Percentiles rank a stretch among this genome's conserved stretches.
Evolutionary conservation across 2,113 vertebrate species (phyloP).

Genomic region (Caranx ignobilis): DNA sequence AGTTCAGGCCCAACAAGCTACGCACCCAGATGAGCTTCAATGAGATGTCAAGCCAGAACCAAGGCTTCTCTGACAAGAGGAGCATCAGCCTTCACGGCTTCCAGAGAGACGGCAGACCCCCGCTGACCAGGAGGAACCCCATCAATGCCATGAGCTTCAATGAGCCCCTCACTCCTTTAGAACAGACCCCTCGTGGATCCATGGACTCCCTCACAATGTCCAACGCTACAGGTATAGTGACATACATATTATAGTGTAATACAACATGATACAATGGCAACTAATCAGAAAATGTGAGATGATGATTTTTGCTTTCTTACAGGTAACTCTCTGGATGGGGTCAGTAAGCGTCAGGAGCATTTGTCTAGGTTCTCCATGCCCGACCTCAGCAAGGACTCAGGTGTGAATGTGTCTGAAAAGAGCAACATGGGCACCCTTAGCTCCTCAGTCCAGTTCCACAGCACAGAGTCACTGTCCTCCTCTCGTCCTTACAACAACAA

Average conservation of each 20-base stretch:
- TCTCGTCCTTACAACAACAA: slow-evolving; percentile 93
- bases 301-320: slow-evolving; percentile 27
- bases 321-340: slow-evolving; percentile 94
- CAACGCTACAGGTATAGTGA: slow-evolving; percentile 89
- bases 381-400: slow-evolving; percentile 98
- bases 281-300: slow-evolving; percentile 19
- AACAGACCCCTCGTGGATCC: slow-evolving; percentile 94
- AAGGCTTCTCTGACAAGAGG: slow-evolving; percentile 90
- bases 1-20: slow-evolving; percentile 91
- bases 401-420: slow-evolving; percentile 97
- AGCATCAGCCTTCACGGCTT: slow-evolving; percentile 92
- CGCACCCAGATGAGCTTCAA: slow-evolving; percentile 95
- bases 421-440: slow-evolving; percentile 98
- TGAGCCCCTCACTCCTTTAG: slow-evolving; percentile 91
- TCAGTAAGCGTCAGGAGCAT: slow-evolving; percentile 94
- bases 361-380: slow-evolving; percentile 99
- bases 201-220: slow-evolving; percentile 96
- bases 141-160: slow-evolving; percentile 94
- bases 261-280: background rate
- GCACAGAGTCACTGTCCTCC: slow-evolving; percentile 94
- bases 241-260: background rate
- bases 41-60: slow-evolving; percentile 89
- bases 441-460: slow-evolving; percentile 95
- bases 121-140: slow-evolving; percentile 89
- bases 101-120: slow-evolving; percentile 84